Conservation (phyloP, 2,888 invertebrate genomes). For the Pimpla rufipes region DNA sequence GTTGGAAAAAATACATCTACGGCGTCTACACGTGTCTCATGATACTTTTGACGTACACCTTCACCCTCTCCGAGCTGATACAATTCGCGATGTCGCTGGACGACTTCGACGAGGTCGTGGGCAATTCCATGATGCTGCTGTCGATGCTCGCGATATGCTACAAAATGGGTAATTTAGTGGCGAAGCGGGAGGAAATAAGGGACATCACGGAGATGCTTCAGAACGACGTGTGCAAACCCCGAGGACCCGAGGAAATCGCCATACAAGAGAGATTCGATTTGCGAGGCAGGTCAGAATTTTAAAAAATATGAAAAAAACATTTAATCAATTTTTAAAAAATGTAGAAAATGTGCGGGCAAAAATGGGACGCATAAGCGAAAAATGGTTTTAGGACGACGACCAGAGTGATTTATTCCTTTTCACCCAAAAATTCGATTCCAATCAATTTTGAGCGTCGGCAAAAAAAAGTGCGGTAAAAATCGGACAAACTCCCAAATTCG, state of each 20-base stretch:
- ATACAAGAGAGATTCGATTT: slow-evolving; percentile 52
- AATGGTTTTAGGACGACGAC: too few species aligned
- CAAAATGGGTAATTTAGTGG: slow-evolving; percentile 48
- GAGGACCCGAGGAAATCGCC: slow-evolving; percentile 38
- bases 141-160: slow-evolving; percentile 56
- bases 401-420: too few species aligned
- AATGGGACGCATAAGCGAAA: too few species aligned
- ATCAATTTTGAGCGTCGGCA: too few species aligned
- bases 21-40: slow-evolving; percentile 34
- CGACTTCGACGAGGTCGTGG: slow-evolving; percentile 31
- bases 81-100: slow-evolving; percentile 33
- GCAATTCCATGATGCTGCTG: slow-evolving; percentile 46
- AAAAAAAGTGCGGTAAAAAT: too few species aligned
- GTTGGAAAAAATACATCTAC: slow-evolving; percentile 61
- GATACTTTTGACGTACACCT: slow-evolving; percentile 28
- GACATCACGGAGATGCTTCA: slow-evolving; percentile 31
- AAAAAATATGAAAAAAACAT: too few species aligned
- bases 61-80: slow-evolving; percentile 35
- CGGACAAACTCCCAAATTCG: too few species aligned
- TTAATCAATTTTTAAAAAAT: too few species aligned
- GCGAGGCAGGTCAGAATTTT: slow-evolving; percentile 51
- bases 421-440: too few species aligned
- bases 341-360: too few species aligned
- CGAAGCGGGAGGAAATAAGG: slow-evolving; percentile 36
- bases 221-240: slow-evolving; percentile 40